These are phyloP conservation scores for Enoplosus armatus DNA, from an alignment of 2,797 vertebrate species.

Conservation along the genomic window DNA sequence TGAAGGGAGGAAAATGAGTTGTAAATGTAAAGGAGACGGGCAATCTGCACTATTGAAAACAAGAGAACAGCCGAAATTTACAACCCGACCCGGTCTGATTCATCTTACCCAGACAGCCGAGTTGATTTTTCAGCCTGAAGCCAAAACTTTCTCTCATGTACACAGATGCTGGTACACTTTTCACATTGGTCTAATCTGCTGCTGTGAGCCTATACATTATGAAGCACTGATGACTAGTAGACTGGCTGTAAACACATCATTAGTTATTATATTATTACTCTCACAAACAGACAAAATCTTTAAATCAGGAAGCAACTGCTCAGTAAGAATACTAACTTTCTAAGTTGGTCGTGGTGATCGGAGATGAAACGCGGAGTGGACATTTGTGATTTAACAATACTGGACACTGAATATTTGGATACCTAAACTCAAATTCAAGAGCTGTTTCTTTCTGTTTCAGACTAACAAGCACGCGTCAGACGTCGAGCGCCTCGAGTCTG, in stretches of 20 bases:
- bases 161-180: background rate
- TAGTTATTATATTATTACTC: too few species aligned
- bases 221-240: background rate
- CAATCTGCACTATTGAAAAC: background rate
- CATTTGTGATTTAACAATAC: background rate
- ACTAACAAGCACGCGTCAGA: conserved; percentile 3
- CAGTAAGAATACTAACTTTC: background rate
- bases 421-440: background rate
- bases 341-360: background rate
- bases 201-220: background rate
- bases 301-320: background rate
- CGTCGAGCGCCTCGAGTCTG: background rate
- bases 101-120: conserved; percentile 8
- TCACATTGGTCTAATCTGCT: background rate
- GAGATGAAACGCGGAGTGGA: background rate
- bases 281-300: too few species aligned
- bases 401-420: background rate
- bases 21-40: background rate
- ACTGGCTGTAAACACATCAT: background rate
- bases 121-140: too few species aligned
- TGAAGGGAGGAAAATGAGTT: conserved; percentile 17
- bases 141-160: background rate
- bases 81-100: background rate
- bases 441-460: conserved; percentile 50
- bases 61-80: background rate